Conservation (phyloP, 2,113 vertebrate genomes). For the Gymnarchus niloticus region DNA sequence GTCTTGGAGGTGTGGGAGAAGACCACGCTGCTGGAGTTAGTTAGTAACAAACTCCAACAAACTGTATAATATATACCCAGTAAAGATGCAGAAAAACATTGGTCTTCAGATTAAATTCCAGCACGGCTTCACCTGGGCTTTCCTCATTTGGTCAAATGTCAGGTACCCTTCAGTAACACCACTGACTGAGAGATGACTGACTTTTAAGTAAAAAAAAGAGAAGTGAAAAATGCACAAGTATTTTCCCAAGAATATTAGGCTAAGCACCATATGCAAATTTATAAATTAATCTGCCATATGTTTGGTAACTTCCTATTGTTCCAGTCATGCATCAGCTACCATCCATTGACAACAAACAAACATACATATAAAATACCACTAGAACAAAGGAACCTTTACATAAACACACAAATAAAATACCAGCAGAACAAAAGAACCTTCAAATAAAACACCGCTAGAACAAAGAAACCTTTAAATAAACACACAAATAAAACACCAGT, state of each 20-base stretch:
- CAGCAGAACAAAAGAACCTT: not conserved
- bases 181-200: not conserved
- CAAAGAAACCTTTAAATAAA: not conserved
- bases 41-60: not conserved
- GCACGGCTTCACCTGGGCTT: too few species aligned
- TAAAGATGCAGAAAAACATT: not conserved
- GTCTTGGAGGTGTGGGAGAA: not conserved
- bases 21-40: not conserved
- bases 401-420: too few species aligned
- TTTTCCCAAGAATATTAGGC: not conserved
- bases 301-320: not conserved
- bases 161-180: not conserved
- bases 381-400: not conserved
- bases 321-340: not conserved
- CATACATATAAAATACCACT: not conserved
- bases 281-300: not conserved
- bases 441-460: not conserved
- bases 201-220: not conserved
- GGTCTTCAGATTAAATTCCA: too few species aligned
- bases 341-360: not conserved
- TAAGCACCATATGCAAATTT: slow-evolving; percentile 1
- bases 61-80: not conserved
- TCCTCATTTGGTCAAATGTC: not conserved
- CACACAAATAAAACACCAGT: too few species aligned
- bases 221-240: not conserved